phyloP scores from a whole-genome alignment of 2,888 invertebrate genomes.

The Amblyjoppa fuscipennis region DNA sequence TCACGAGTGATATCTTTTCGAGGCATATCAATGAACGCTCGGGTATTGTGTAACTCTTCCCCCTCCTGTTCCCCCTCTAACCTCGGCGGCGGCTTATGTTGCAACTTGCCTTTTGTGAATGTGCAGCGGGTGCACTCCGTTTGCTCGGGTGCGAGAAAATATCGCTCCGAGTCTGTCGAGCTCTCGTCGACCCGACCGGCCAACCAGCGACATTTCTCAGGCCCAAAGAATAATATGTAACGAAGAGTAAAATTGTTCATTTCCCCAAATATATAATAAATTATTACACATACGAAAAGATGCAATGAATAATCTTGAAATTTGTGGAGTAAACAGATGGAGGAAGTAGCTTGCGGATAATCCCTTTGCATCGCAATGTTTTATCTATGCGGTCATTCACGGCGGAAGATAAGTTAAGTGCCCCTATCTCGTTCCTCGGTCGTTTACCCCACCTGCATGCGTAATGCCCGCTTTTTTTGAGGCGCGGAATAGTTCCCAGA shows the following conservation, averaged over 20 bases:
- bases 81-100: conserved; percentile 35
- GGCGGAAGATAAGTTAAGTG: conserved; percentile 30
- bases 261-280: no score
- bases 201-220: neutral
- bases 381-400: conserved; percentile 36
- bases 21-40: conserved; percentile 64
- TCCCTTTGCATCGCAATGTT: conserved; percentile 17
- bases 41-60: conserved; percentile 51
- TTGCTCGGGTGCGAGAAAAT: conserved; percentile 53
- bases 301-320: neutral
- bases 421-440: conserved; percentile 48
- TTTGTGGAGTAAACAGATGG: neutral
- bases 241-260: neutral
- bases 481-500: neutral
- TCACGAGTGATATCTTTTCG: conserved; percentile 45
- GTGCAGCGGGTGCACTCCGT: conserved; percentile 61
- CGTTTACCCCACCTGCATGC: conserved; percentile 42
- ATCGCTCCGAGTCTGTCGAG: conserved; percentile 41
- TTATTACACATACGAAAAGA: no score
- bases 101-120: conserved; percentile 63
- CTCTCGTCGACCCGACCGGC: neutral
- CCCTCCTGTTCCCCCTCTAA: neutral
- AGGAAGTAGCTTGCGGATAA: neutral
- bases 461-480: conserved; percentile 18
- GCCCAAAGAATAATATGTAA: neutral